These are phyloP conservation scores for Pogonognathellus flavescens DNA, from an alignment of 1,140 invertebrate genomes.

Conservation along the genomic window DNA sequence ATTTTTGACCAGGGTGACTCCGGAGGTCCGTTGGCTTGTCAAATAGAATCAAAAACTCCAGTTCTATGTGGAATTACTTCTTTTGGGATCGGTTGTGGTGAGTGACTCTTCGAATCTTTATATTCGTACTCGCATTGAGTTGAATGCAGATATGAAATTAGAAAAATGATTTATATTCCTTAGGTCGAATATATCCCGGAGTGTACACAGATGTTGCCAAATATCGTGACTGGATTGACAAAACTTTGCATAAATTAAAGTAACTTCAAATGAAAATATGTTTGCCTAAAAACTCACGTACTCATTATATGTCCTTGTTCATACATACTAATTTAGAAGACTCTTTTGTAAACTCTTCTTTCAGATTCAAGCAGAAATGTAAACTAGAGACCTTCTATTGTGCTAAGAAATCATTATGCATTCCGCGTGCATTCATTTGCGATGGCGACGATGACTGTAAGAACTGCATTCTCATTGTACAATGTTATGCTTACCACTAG, in stretches of 20 bases:
- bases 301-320: too few species aligned
- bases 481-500: too few species aligned
- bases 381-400: background rate
- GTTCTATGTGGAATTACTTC: slow-evolving; percentile 20
- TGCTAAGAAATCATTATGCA: background rate
- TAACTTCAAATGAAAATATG: too few species aligned
- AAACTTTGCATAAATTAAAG: slow-evolving; percentile 78
- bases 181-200: background rate
- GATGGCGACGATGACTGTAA: slow-evolving; percentile 1
- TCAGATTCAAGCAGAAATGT: background rate
- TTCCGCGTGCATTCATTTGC: background rate
- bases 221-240: slow-evolving; percentile 26
- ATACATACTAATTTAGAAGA: too few species aligned
- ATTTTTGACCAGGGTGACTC: background rate
- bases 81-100: slow-evolving; percentile 35
- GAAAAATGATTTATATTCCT: background rate
- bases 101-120: background rate
- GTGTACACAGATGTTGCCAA: slow-evolving; percentile 12
- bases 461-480: background rate
- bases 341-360: too few species aligned
- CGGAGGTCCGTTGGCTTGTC: background rate
- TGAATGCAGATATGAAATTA: background rate
- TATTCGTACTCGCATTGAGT: background rate
- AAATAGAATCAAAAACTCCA: background rate
- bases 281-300: too few species aligned